Base-by-base conservation (phyloP, 2,113 vertebrate genomes). In the Antechinus stuartii region DNA sequence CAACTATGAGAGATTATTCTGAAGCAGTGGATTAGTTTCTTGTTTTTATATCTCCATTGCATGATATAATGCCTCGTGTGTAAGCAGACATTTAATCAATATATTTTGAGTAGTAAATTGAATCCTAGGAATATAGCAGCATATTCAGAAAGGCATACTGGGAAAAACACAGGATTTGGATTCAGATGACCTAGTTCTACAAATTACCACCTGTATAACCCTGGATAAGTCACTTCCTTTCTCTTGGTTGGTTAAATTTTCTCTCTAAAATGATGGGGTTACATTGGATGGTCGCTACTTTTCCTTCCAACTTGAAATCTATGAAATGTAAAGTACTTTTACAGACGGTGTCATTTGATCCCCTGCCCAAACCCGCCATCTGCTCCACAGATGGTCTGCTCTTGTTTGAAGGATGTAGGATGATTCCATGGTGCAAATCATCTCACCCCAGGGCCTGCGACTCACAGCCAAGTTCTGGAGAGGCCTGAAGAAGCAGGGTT, bases 391-490 rank as follows among this genome's bases (percentile, higher is more conserved):
- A 84, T 84, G 68, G 68, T 84, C 68, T 84, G 68, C 68, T 42
- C 35, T 84, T 84, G 68, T 84, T 84, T 84, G 68, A 84, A 84
- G 68, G 68, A 84, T 84, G 68, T 84, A 84, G 68, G 68, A 84
- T 84, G 6, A 35, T n/a, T 84, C 68, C 68, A 84, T 84, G 68
- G 68, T 84, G 68, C 68, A 84, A 84, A 84, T 84, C 68, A n/a
- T 84, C 68, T 84, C 68, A 42, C 68, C 68, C 68, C 68, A 84
- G 68, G 68, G 68, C 68, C 68, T 84, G 68, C 68, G 3, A 84
- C 68, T 84, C 68, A 84, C 68, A 84, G 68, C 68, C 68, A 84
- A 84, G 68, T 84, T 84, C 68, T 84, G 68, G 68, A 84, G 68
- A 84, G 68, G 35, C 35, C 68, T 84, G 35, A 84, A 84, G 68